Conservation (phyloP, 2,113 vertebrate species). For the Neomonachus schauinslandi region DNA sequence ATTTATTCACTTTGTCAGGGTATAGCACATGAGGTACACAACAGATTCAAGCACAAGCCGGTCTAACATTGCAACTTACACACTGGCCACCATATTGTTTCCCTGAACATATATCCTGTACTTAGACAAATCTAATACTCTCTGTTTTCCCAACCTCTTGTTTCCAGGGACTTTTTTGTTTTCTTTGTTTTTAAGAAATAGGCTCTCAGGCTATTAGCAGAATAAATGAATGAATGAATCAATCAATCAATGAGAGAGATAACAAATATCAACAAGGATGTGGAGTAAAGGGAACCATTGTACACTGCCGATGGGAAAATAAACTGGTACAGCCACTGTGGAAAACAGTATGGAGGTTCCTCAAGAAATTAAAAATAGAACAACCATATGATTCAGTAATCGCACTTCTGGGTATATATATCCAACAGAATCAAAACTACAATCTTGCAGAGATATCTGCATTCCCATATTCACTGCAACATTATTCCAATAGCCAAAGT, state of each 20-base stretch:
- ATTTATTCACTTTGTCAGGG: neutral
- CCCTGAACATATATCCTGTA: neutral
- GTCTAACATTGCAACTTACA: neutral
- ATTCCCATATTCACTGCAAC: neutral
- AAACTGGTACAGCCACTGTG: neutral
- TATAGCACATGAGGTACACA: neutral
- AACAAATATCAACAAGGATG: neutral
- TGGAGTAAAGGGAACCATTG: neutral
- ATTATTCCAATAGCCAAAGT: neutral
- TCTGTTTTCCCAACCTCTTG: neutral
- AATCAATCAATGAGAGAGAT: neutral
- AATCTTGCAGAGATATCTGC: neutral
- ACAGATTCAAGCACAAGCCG: neutral
- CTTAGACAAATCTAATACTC: neutral
- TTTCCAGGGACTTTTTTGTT: neutral
- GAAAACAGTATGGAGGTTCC: neutral
- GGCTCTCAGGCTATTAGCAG: neutral
- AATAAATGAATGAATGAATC: neutral
- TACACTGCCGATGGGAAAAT: neutral
- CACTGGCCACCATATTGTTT: neutral
- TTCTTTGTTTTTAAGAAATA: neutral
- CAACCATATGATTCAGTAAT: neutral
- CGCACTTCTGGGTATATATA: neutral
- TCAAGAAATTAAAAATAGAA: neutral
- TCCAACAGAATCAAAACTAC: neutral